phyloP scores from a whole-genome alignment of 2,113 vertebrate species.

The Elgaria multicarinata region DNA sequence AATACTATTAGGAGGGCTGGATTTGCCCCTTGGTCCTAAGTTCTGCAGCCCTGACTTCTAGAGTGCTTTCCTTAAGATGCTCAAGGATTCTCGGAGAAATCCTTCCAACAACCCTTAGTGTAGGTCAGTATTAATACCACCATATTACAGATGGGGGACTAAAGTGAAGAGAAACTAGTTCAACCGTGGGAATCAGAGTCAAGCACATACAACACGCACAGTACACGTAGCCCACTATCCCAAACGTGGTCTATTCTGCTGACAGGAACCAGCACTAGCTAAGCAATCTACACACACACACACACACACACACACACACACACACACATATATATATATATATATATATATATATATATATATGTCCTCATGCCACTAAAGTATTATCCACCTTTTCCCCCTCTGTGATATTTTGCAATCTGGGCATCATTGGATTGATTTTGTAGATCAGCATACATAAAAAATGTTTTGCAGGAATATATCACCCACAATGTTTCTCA shows the following conservation, averaged over 20 bases:
- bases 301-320: no score
- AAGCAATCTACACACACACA: neutral
- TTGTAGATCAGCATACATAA: neutral
- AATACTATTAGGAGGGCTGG: neutral
- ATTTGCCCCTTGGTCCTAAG: no score
- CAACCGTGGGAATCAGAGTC: neutral
- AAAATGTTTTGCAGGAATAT: neutral
- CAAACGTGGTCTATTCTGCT: neutral
- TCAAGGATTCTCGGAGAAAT: neutral
- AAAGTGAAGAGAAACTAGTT: neutral
- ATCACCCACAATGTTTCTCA: neutral
- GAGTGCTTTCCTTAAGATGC: slow-evolving; percentile 2
- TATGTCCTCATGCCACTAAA: neutral
- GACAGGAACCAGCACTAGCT: neutral
- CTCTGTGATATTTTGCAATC: neutral
- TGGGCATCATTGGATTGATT: neutral
- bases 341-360: no score
- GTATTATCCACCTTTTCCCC: neutral
- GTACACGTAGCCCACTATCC: neutral
- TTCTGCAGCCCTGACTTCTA: neutral
- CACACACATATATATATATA: no score
- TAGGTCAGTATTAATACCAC: neutral
- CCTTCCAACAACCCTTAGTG: neutral
- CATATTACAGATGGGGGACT: no score
- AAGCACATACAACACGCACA: neutral